Evolutionary conservation across 2,797 vertebrate genomes (phyloP).

Genomic region (Clarias fuscus): DNA sequence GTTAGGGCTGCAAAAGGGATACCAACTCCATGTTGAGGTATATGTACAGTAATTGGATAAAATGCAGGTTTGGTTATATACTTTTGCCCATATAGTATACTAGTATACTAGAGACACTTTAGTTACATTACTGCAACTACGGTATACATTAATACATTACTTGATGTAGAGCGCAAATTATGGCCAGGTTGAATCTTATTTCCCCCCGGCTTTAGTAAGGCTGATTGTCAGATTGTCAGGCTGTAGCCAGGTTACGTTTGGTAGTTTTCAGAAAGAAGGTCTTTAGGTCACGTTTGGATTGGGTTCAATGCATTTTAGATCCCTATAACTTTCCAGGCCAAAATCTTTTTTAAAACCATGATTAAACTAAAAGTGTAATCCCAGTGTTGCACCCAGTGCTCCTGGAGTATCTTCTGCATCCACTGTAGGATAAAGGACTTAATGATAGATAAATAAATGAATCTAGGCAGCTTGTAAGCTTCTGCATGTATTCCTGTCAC

Average conservation of each 20-base stretch:
- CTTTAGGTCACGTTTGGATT: not conserved
- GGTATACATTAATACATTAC: not conserved
- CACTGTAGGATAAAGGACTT: not conserved
- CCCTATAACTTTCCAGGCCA: no score
- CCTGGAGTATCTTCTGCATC: not conserved
- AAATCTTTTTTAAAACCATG: no score
- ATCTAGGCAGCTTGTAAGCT: not conserved
- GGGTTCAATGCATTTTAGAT: not conserved
- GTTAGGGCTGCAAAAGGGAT: no score
- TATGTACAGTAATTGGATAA: no score
- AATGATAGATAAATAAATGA: not conserved
- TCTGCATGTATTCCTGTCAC: not conserved
- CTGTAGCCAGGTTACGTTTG: not conserved
- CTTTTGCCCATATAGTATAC: no score
- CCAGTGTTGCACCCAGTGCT: not conserved
- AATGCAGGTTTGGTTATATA: no score
- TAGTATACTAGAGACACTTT: not conserved
- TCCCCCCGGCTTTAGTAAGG: not conserved
- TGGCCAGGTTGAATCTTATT: not conserved
- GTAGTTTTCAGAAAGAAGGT: not conserved
- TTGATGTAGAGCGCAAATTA: not conserved
- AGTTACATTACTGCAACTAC: no score
- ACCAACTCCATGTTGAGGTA: no score
- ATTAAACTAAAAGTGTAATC: not conserved
- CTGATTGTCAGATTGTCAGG: not conserved